These are phyloP conservation scores for Rutpela maculata DNA, from an alignment of 2,888 invertebrate genomes.

Conservation along the genomic window DNA sequence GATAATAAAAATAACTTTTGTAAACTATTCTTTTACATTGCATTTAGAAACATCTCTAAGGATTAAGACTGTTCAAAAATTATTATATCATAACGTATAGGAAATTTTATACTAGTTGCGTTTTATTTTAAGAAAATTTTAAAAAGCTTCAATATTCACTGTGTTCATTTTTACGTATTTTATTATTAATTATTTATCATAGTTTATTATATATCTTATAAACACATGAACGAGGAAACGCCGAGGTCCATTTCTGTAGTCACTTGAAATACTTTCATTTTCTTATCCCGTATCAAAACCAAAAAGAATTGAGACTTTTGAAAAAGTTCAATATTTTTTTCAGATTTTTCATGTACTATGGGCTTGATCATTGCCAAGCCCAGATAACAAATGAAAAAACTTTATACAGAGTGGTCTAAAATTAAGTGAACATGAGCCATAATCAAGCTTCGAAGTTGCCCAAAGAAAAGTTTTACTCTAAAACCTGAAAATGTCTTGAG, in stretches of 20 bases:
- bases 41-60: conserved; percentile 67
- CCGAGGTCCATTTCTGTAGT: neutral
- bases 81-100: conserved; percentile 65
- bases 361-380: neutral
- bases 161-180: conserved; percentile 62
- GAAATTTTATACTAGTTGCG: conserved; percentile 66
- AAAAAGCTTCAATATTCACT: conserved; percentile 55
- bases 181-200: conserved; percentile 59
- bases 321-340: no score
- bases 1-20: conserved; percentile 66
- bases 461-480: no score
- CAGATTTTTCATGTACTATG: neutral
- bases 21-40: conserved; percentile 71
- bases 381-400: neutral
- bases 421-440: no score
- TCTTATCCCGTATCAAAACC: no score
- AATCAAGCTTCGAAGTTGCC: no score
- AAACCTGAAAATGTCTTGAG: no score
- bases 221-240: neutral
- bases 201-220: conserved; percentile 51
- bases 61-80: conserved; percentile 70
- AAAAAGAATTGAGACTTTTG: neutral
- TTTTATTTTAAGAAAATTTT: conserved; percentile 57
- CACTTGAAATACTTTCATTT: neutral
- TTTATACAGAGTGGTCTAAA: neutral